Conservation (phyloP, 2,113 vertebrate species). For the Rhea pennata region DNA sequence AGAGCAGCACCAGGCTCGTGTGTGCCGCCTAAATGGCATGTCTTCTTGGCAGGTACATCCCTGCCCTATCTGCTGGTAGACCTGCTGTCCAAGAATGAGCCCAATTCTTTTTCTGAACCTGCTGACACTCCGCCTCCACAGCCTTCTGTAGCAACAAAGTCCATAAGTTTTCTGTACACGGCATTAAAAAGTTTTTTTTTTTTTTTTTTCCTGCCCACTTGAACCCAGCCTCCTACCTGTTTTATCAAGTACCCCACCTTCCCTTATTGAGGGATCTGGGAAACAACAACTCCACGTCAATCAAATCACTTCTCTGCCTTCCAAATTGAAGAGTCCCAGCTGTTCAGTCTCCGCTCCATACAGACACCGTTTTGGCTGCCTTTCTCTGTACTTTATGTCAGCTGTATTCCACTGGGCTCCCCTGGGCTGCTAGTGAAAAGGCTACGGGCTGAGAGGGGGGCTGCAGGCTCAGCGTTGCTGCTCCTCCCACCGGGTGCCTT, state of each 20-base stretch:
- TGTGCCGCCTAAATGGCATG: background rate
- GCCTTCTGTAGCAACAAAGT: background rate
- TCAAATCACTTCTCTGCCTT: background rate
- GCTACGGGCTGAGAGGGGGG: background rate
- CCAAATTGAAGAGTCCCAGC: background rate
- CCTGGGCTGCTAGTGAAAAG: background rate
- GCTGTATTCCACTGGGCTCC: rapidly evolving
- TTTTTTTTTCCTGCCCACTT: background rate
- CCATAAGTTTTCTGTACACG: background rate
- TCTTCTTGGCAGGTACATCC: background rate
- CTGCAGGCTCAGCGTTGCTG: background rate
- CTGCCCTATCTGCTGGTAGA: background rate
- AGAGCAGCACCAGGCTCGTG: rapidly evolving
- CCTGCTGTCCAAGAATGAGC: background rate
- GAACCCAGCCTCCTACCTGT: background rate
- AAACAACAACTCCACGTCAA: background rate
- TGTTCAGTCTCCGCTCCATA: background rate
- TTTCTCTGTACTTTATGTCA: background rate
- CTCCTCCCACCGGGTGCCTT: background rate
- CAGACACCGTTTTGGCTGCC: rapidly evolving
- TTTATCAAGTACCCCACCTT: background rate
- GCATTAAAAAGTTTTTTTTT: background rate
- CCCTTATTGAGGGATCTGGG: background rate
- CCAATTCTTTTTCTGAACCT: background rate
- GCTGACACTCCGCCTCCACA: background rate